Base-by-base conservation (phyloP, 2,113 vertebrate species). In the Atherinomorus stipes region DNA sequence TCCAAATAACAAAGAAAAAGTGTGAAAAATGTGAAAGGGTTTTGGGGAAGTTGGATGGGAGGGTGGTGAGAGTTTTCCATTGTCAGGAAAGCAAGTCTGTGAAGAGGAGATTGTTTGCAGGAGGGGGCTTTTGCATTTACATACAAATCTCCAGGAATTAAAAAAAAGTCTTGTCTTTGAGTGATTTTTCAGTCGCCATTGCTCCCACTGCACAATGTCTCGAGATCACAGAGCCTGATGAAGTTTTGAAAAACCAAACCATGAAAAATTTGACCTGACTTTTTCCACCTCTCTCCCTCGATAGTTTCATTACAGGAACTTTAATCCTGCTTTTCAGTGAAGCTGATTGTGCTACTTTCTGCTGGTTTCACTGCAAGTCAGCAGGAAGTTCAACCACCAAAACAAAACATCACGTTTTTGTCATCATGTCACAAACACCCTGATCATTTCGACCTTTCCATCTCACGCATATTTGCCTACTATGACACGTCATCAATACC, bases 1-100 rank as follows among this genome's bases (percentile, higher is more conserved):
- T 92, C 80, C 83, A 80, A 91, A 89, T 92, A 88, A 88, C 83
- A 74, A 77, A 61, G 61, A 56, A 59, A 86, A 84, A 70, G 78
- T 68, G 83, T 87, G 81, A 82, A 85, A 81, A 85, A 83, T 78
- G 63, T 66, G 73, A 77, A 66, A 19, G 61, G 68, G 69, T 59
- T 78, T 80, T 64, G 7, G 44, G 60, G 80, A 64, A 52, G 53
- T 68, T 71, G 62, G 68, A 65, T 69, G 53, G 61, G 71, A 80
- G 70, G 51, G 31, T 44, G 64, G 44, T 45, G 72, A 67, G 77
- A 73, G 42, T 66, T 77, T 63, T 60, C 68, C 72, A 78, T 91
- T 89, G 88, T 89, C 64, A 50, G 60, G 16, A 72, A 85, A 64
- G 69, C 65, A 45, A 22, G 57, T 63, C 58, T 85, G 85, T 75